phyloP scores from a whole-genome alignment of 2,797 vertebrate species.

The Salarias fasciatus region DNA sequence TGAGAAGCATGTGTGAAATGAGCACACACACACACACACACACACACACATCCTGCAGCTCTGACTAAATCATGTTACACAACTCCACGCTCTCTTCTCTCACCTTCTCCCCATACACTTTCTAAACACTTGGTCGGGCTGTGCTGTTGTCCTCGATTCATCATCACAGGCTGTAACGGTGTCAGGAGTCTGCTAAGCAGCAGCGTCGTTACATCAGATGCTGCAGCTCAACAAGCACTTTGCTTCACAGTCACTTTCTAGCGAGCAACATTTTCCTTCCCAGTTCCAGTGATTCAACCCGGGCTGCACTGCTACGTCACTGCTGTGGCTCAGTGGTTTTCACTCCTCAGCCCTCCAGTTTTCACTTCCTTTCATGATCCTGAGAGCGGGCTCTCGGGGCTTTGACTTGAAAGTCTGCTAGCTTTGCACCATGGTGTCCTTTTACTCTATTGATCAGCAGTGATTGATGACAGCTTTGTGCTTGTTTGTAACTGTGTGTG shows the following conservation, averaged over 20 bases:
- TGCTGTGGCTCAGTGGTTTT: constrained; percentile 1
- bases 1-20: constrained; percentile 47
- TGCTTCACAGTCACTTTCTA: constrained; percentile 1
- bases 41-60: constrained; percentile 14
- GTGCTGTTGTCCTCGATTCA: background rate
- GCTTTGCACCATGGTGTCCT: constrained; percentile 60
- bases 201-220: background rate
- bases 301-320: constrained; percentile 28
- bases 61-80: constrained; percentile 60
- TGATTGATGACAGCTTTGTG: constrained; percentile 58
- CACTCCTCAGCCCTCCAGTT: constrained; percentile 19
- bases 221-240: background rate
- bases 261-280: constrained; percentile 35
- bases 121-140: constrained; percentile 27
- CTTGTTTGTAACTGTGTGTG: constrained; percentile 14
- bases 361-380: constrained; percentile 20
- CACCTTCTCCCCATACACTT: constrained; percentile 21
- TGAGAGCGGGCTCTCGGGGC: constrained; percentile 18
- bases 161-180: background rate
- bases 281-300: constrained; percentile 12
- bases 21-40: constrained; percentile 14
- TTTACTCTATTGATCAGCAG: constrained; percentile 55
- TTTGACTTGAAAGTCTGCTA: constrained; percentile 41
- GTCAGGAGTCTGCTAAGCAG: background rate
- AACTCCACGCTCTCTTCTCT: constrained; percentile 39